phyloP scores from a whole-genome alignment of 2,113 vertebrate species.

The Erythrolamprus reginae region DNA sequence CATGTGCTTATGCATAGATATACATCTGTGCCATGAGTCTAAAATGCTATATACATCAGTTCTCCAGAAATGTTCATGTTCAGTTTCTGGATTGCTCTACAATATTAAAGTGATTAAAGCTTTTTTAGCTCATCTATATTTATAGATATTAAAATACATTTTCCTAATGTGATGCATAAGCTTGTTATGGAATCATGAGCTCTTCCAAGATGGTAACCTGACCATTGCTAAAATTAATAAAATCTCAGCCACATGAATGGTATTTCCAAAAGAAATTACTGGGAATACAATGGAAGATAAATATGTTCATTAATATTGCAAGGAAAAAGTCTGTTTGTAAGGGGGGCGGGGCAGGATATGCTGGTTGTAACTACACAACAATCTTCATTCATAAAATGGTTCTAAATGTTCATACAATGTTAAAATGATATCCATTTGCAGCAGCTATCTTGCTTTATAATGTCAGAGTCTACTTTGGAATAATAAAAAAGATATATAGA shows the following conservation, averaged over 20 bases:
- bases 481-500: background rate
- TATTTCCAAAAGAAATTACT: background rate
- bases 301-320: background rate
- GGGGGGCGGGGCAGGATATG: background rate
- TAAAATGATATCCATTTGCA: background rate
- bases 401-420: background rate
- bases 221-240: too few relatives aligned
- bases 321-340: background rate
- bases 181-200: too few relatives aligned
- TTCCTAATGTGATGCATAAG: too few relatives aligned
- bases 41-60: background rate
- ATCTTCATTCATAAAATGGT: background rate
- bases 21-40: too few relatives aligned
- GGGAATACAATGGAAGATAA: background rate
- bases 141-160: too few relatives aligned
- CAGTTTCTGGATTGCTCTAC: background rate
- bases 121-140: background rate
- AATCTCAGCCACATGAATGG: background rate
- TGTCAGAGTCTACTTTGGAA: background rate
- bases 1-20: background rate
- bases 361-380: background rate
- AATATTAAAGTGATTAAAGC: background rate
- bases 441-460: background rate
- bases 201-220: too few relatives aligned
- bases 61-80: background rate